Base-by-base conservation (phyloP, 2,797 vertebrate species). In the Synaphobranchus kaupii region DNA sequence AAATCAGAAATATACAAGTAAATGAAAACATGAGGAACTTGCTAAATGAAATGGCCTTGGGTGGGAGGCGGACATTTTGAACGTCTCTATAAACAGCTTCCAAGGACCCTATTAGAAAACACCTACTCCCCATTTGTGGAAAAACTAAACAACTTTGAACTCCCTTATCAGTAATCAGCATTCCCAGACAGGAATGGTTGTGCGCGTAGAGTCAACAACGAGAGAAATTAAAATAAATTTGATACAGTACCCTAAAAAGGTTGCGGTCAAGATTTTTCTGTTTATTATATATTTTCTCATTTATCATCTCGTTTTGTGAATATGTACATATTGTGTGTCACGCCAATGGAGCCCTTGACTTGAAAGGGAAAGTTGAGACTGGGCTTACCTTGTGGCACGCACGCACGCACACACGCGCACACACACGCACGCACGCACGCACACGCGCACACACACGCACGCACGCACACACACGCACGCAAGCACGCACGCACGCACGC, bases 401-500 rank as follows among this genome's bases (percentile, higher is more conserved):
- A 22, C 58, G 22, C 7, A 9, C 6, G 28, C 25, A 28, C 25
- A n/a, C 25, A 28, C 63, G 28, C 83, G 5, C 58, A 60, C 7
- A 9, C 1, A 68, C 25, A 28, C 63, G 7, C 25, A 28, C 63
- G n/a, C 83, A 34, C 13, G 15, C 58, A 47, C 22, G 60, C 88
- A 92, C 94, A 98, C 97, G n/a, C n/a, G 5, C 58, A 60, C 7
- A 9, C 1, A 68, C 25, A 28, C 63, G 7, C 25, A 28, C 63
- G n/a, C 83, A 34, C 13, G 15, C 58, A 47, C 22, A 80, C 88
- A 92, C 94, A 98, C 97, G n/a, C n/a, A n/a, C n/a, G n/a, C n/a
- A n/a, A n/a, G n/a, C n/a, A n/a, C n/a, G n/a, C n/a, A n/a, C n/a
- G 5, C 58, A 60, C 7, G 1, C 1, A 68, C 25, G 9, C 63